A percentile compares a stretch with the other conserved stretches of the same genome.
Conservation (phyloP, 2,797 vertebrate genomes). For the Hipposideros larvatus region DNA sequence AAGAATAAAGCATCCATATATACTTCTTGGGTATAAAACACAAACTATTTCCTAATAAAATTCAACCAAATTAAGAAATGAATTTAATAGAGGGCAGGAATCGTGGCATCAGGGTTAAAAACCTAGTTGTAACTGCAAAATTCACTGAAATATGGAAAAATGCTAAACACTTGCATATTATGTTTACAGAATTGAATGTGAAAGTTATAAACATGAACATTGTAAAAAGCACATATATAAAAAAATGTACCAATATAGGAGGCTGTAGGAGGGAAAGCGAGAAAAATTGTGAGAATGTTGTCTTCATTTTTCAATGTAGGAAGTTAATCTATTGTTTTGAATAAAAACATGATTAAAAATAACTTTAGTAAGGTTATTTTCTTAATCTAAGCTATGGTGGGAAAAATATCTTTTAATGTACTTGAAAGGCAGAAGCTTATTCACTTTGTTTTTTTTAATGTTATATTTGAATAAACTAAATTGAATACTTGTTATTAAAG, state of each 20-base stretch:
- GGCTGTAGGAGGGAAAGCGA: not conserved
- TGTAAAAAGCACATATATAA: not conserved
- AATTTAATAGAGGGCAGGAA: not conserved
- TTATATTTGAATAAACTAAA: slow-evolving; percentile 15
- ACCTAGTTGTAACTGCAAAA: not conserved
- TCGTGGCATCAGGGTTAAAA: not conserved
- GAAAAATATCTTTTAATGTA: not conserved
- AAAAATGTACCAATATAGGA: not conserved
- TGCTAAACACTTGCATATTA: not conserved
- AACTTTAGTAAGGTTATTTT: not conserved
- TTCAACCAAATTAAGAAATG: not conserved
- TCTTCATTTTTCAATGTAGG: not conserved
- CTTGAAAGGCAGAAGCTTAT: not conserved
- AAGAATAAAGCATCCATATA: not conserved
- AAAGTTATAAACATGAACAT: not conserved
- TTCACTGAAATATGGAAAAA: not conserved
- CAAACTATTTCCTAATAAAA: not conserved
- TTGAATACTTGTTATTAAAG: not conserved
- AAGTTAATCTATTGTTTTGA: not conserved
- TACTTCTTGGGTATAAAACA: not conserved
- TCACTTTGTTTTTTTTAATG: not conserved
- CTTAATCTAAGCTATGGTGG: not conserved
- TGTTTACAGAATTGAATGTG: not conserved
- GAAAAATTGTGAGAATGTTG: not conserved
- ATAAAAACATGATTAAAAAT: not conserved